phyloP scores from a whole-genome alignment of 1,140 invertebrate genomes.

The Pseudomyrmex dendroicus region DNA sequence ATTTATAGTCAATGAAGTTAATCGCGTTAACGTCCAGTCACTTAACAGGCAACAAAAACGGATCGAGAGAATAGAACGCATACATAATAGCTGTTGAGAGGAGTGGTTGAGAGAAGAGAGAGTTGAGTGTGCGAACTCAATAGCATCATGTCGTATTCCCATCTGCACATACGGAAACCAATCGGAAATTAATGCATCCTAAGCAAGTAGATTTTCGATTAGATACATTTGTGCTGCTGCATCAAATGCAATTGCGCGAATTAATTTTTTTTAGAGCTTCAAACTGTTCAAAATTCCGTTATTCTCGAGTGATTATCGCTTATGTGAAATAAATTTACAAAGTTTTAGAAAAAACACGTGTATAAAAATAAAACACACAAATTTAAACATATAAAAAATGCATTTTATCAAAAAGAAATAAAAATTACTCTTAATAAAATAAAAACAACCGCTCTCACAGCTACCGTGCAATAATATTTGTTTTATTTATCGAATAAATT shows the following conservation, averaged over 20 bases:
- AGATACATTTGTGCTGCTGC: neutral
- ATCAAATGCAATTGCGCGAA: neutral
- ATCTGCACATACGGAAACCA: neutral
- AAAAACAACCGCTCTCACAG: neutral
- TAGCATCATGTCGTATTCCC: neutral
- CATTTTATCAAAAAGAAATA: no score
- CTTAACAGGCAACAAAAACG: neutral
- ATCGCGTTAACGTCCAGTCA: no score
- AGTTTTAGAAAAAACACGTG: no score
- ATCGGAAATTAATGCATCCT: constrained; percentile 34
- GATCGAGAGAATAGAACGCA: neutral
- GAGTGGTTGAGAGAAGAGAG: constrained; percentile 28
- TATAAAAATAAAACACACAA: no score
- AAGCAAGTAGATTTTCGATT: neutral
- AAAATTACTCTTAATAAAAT: no score
- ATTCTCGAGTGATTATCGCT: no score
- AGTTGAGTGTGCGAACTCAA: neutral
- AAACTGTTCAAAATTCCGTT: no score
- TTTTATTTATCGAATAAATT: neutral
- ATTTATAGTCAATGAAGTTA: no score
- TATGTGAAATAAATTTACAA: no score
- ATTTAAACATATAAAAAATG: no score
- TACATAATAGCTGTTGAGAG: constrained; percentile 23
- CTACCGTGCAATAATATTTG: neutral
- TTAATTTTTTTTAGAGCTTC: no score